Percentiles rank a stretch among this genome's conserved stretches.
Conservation (phyloP, 1,140 invertebrate genomes). For the Drosophila burlai region DNA sequence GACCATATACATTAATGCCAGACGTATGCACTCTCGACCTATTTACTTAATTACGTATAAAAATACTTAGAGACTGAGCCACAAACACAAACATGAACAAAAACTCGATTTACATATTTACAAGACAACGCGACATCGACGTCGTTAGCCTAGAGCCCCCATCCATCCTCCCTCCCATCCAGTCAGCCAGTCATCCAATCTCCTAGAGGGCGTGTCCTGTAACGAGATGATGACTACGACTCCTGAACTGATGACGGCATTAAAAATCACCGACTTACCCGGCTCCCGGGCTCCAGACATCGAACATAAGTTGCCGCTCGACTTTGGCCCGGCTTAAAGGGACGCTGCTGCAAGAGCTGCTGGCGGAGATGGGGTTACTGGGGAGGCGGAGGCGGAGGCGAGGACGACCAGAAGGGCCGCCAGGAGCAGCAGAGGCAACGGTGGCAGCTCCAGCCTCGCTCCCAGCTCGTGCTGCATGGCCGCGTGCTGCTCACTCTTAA, state of each 20-base stretch:
- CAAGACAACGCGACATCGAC: constrained; percentile 52
- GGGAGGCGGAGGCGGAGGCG: constrained; percentile 1
- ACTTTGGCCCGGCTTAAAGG: constrained; percentile 44
- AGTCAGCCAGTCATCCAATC: constrained; percentile 14
- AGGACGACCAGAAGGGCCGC: constrained; percentile 46
- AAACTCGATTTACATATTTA: constrained; percentile 78
- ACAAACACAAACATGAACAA: constrained; percentile 59
- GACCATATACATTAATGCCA: constrained; percentile 3
- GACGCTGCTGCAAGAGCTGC: constrained; percentile 1
- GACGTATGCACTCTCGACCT: constrained; percentile 48
- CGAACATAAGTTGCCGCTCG: constrained; percentile 69
- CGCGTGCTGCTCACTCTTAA: constrained; percentile 88
- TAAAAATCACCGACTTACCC: constrained; percentile 58
- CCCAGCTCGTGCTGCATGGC: constrained; percentile 87
- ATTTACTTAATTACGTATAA: constrained; percentile 81
- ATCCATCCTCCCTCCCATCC: not conserved
- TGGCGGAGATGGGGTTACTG: constrained; percentile 1
- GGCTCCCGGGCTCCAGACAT: constrained; percentile 57
- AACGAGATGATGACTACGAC: constrained; percentile 39
- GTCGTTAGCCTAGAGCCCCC: constrained; percentile 28
- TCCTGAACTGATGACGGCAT: constrained; percentile 53
- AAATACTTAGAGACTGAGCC: constrained; percentile 79
- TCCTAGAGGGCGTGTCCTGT: constrained; percentile 36
- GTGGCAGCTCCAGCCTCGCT: constrained; percentile 63
- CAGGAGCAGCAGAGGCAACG: constrained; percentile 60